Conservation (phyloP, 2,113 vertebrate genomes). For the Butorides virescens region DNA sequence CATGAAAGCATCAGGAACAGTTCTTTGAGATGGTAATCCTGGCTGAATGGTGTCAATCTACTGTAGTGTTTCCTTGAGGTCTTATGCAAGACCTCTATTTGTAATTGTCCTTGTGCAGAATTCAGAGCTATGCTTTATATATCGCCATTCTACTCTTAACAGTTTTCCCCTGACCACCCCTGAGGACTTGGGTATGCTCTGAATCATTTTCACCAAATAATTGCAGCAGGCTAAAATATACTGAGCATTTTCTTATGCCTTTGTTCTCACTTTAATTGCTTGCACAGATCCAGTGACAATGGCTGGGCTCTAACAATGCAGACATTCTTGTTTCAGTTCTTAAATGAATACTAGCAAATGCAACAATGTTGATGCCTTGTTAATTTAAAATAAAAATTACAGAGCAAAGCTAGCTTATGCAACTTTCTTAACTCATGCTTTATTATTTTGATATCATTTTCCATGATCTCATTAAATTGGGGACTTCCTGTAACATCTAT, state of each 20-base stretch:
- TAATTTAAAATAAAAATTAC: neutral
- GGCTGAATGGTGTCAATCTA: neutral
- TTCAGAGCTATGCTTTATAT: neutral
- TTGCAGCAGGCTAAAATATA: neutral
- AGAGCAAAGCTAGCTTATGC: neutral
- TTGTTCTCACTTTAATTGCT: neutral
- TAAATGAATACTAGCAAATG: neutral
- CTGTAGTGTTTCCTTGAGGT: neutral
- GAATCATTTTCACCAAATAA: neutral
- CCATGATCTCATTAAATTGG: neutral
- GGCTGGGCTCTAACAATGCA: neutral
- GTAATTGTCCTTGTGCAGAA: neutral
- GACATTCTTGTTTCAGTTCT: neutral
- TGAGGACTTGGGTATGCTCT: neutral
- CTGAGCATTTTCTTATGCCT: neutral
- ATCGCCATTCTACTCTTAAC: accelerated
- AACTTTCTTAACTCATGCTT: neutral
- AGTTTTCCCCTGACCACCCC: neutral
- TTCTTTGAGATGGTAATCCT: neutral
- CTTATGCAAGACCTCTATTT: neutral
- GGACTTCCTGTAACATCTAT: neutral
- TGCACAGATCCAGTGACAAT: neutral
- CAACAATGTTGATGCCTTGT: neutral
- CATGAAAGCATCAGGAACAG: neutral
- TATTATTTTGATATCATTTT: neutral